A percentile compares a stretch with the other conserved stretches of the same genome.
phyloP scores from a whole-genome alignment of 37 sponge, comb jelly and placozoan species.

The Amphimedon queenslandica region DNA sequence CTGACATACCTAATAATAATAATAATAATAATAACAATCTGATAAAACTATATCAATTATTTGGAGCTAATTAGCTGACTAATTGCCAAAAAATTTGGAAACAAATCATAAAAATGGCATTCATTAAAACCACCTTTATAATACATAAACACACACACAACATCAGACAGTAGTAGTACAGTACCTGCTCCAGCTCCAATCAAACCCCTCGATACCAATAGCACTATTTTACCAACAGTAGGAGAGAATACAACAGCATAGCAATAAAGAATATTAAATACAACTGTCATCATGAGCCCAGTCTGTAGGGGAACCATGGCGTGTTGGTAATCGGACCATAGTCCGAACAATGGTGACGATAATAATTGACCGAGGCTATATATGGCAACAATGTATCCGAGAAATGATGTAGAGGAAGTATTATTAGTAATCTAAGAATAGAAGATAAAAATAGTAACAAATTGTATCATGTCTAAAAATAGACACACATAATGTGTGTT shows the following conservation, averaged over 20 bases:
- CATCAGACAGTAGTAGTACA: too few relatives aligned
- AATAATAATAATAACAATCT: too few relatives aligned
- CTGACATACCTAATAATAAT: conserved; percentile 46
- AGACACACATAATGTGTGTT: too few relatives aligned
- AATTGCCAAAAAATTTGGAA: too few relatives aligned
- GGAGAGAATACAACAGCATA: conserved; percentile 57
- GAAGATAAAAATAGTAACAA: neutral
- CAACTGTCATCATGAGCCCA: conserved; percentile 38
- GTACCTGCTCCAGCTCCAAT: conserved; percentile 78
- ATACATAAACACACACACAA: too few relatives aligned
- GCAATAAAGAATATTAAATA: conserved; percentile 60
- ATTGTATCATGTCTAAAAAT: neutral
- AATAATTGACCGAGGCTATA: conserved; percentile 82
- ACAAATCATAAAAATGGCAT: too few relatives aligned
- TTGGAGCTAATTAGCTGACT: too few relatives aligned
- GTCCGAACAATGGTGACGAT: conserved; percentile 75
- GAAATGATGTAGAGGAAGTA: conserved; percentile 42
- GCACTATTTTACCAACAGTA: conserved; percentile 32
- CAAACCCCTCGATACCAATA: conserved; percentile 41
- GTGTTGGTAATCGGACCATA: conserved; percentile 77
- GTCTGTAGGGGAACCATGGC: conserved; percentile 63
- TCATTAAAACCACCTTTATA: too few relatives aligned
- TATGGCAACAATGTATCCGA: conserved; percentile 81
- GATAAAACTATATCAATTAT: too few relatives aligned
- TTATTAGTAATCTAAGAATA: conserved; percentile 16